A percentile compares a stretch with the other conserved stretches of the same genome.
Conservation (phyloP, 2,888 invertebrate species). For the Brenthis hecate region DNA sequence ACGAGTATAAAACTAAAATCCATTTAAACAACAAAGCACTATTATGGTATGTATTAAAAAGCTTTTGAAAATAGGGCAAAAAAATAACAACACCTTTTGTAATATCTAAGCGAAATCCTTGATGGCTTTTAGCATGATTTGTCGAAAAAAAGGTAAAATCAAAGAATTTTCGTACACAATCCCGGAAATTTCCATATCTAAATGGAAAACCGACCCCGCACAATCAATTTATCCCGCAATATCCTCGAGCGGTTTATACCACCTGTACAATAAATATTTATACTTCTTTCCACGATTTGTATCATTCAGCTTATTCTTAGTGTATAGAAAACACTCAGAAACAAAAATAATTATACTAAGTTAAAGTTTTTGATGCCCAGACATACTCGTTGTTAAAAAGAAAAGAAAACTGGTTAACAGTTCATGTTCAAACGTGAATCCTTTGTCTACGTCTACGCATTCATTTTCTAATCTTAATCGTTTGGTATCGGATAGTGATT, state of each 20-base stretch:
- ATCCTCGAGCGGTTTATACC: constrained; percentile 81
- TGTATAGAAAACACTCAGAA: constrained; percentile 41
- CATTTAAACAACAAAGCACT: too few relatives aligned
- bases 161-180: constrained; percentile 80
- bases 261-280: constrained; percentile 82
- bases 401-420: background rate
- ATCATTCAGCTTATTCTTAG: constrained; percentile 56
- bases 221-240: constrained; percentile 82
- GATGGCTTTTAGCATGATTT: constrained; percentile 69
- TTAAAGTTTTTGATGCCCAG: constrained; percentile 1
- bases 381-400: background rate
- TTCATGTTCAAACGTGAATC: too few relatives aligned
- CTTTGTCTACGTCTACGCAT: too few relatives aligned
- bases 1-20: too few relatives aligned
- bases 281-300: constrained; percentile 74
- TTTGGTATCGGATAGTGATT: too few relatives aligned
- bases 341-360: constrained; percentile 32
- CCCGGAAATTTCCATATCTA: constrained; percentile 82
- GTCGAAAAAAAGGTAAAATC: constrained; percentile 74
- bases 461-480: too few relatives aligned
- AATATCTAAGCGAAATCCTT: constrained; percentile 47
- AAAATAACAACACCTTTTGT: constrained; percentile 13
- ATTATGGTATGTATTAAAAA: background rate
- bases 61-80: background rate
- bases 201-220: constrained; percentile 82